These are phyloP conservation scores for Lepus townsendii DNA, from an alignment of 2,797 vertebrate species.

Conservation along the genomic window DNA sequence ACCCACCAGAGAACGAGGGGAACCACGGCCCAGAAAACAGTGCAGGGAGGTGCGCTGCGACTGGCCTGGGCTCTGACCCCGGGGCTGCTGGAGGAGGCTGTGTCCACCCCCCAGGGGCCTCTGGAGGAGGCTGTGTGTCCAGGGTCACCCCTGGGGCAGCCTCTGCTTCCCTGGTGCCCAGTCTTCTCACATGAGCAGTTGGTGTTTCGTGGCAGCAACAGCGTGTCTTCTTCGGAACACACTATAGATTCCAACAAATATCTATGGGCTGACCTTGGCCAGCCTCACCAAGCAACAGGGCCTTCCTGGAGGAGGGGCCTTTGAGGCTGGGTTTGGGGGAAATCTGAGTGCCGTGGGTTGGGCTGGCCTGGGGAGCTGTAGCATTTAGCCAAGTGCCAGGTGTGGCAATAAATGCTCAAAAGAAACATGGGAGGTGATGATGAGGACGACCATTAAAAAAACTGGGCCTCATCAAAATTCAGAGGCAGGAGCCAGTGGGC, in stretches of 20 bases:
- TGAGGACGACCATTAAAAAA: neutral
- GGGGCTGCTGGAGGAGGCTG: neutral
- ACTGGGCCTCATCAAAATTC: neutral
- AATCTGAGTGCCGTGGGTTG: neutral
- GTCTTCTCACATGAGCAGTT: neutral
- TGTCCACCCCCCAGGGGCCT: too few relatives aligned
- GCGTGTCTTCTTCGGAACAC: neutral
- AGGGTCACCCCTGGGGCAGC: too few relatives aligned
- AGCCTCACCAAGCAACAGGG: neutral
- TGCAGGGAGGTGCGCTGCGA: neutral
- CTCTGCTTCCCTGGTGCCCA: neutral
- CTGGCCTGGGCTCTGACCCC: neutral
- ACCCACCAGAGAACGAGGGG: neutral
- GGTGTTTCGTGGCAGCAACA: neutral
- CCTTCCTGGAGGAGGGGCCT: neutral
- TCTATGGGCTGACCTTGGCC: neutral
- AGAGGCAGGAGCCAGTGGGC: neutral
- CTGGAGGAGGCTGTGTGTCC: too few relatives aligned
- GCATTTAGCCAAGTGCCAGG: neutral
- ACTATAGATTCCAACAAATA: neutral
- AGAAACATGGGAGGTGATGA: neutral
- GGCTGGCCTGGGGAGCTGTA: neutral
- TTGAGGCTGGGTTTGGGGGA: neutral
- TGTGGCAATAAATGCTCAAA: neutral
- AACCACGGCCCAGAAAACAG: too few relatives aligned